Base-by-base conservation (phyloP, 2,797 vertebrate genomes). In the Orientallactaga sibirica region DNA sequence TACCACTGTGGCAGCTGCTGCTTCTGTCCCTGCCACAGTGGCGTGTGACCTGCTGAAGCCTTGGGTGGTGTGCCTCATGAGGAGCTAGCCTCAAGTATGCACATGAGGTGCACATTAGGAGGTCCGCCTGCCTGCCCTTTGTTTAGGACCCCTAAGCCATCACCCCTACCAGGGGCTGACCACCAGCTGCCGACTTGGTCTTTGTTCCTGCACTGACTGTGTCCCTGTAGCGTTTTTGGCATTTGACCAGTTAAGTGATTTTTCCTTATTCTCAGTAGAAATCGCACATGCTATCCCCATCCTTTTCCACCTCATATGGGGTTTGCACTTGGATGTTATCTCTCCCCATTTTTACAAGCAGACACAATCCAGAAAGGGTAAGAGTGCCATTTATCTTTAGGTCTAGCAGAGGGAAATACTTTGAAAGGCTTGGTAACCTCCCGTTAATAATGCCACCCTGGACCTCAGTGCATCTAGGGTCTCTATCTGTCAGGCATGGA, bases 371-470 rank as follows among this genome's bases (percentile, higher is more conserved):
- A 92, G 78, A 83, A 95, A 92, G 58, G 29, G 33, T 92, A 25
- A 91, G 88, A 90, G 58, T 86, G 67, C 70, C 77, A 58, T 90
- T 93, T 96, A 79, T 89, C 80, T 93, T 67, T 81, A 92, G 67
- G 48, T 82, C n/a, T 76, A 86, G 80, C 92, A 79, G 84, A 94
- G 86, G 82, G 95, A 96, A 93, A 80, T 64, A 83, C 84, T 93
- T 89, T 29, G 62, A 76, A 93, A 91, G 81, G 81, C 86, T 88
- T 86, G 55, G 67, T 87, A 84, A 95, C 90, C 87, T 84, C 79
- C 2, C 0, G 43, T 84, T 95, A 85, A 84, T 96, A 86, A 77
- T 74, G 41, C 86, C 10, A 6, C 68, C 62, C 29, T 78, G 80
- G 79, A 93, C 93, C 92, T 86, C 20, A 88, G 33, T 14, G 5